Evolutionary conservation across 2,888 invertebrate species (phyloP), one percentile per base, ranked within the genome.

Genomic region (Odontomyia ornata): DNA sequence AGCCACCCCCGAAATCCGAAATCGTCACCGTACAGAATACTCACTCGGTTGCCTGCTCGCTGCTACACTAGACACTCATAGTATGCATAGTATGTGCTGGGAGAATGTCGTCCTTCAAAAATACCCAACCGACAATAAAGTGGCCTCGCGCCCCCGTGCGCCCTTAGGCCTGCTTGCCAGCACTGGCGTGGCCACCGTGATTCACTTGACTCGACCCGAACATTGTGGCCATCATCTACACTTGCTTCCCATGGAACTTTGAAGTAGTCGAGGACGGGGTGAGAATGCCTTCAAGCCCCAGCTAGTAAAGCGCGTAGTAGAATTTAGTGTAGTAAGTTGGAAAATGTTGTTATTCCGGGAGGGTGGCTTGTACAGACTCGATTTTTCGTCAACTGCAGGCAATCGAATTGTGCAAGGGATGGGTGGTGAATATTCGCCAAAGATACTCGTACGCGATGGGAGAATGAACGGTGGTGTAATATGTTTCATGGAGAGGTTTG

Each of bases 71-170:
- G 52, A n/a, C 72, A 72, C 56, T 27, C 46, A 23, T 72, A 73
- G 69, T 69, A 69, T 69, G 30, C 23, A 69, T 36, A 27, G 25
- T 21, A 62, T n/a, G 43, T 28, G 36, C 57, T 60, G 73, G 60
- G 57, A 60, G 43, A 73, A 73, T 23, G 60, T 73, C 73, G 69
- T 69, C 69, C 69, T 69, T 69, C 69, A 69, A 69, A 65, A 69
- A 27, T 25, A 46, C 69, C 69, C 69, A 46, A 43, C 69, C 69
- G 11, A 47, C 69, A 69, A 65, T 36, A 65, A 1, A 46, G 46
- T 23, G 25, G 30, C 47, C 23, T 67, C 67, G 18, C 46, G 69
- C 30, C 69, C 15, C 69, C 65, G 47, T 13, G 23, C 21, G 69
- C 46, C 69, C 25, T 69, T 25, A n/a, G 25, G 46, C 18, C 25